phyloP scores from a whole-genome alignment of 2,888 invertebrate genomes.

The Enchytraeus crypticus region DNA sequence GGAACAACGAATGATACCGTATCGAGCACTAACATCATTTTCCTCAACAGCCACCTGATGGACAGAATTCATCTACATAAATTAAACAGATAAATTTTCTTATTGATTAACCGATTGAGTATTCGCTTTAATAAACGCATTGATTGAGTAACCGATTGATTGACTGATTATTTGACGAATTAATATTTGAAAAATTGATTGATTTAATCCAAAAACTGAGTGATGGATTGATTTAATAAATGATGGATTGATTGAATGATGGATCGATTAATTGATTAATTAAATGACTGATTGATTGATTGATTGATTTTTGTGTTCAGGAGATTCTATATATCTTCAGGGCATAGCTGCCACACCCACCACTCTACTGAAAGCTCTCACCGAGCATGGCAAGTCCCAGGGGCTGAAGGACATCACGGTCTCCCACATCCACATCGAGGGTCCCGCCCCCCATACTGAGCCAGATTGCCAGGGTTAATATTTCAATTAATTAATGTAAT shows the following conservation, averaged over 20 bases:
- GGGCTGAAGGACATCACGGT: constrained; percentile 67
- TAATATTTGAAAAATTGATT: no score
- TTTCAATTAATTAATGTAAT: no score
- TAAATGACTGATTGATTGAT: not conserved
- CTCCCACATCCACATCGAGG: constrained; percentile 89
- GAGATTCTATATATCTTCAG: constrained; percentile 66
- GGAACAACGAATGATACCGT: no score
- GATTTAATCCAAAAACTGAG: not conserved
- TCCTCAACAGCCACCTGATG: no score
- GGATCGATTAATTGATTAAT: not conserved
- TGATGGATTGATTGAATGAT: not conserved
- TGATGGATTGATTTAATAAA: not conserved
- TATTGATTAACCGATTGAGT: no score
- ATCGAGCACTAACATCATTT: no score
- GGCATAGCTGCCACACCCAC: constrained; percentile 87
- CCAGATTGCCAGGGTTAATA: constrained; percentile 9
- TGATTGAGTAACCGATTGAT: no score
- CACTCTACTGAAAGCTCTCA: constrained; percentile 71
- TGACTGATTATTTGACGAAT: no score
- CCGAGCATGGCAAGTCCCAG: constrained; percentile 64
- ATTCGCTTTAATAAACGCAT: no score
- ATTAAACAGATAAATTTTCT: no score
- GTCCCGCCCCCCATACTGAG: constrained; percentile 50
- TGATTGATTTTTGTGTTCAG: not conserved
- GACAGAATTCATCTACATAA: no score